Percentiles rank a stretch among this genome's conserved stretches.
Evolutionary conservation across 2,113 vertebrate genomes (phyloP).

Genomic region (Ophthalmolycus amberensis): DNA sequence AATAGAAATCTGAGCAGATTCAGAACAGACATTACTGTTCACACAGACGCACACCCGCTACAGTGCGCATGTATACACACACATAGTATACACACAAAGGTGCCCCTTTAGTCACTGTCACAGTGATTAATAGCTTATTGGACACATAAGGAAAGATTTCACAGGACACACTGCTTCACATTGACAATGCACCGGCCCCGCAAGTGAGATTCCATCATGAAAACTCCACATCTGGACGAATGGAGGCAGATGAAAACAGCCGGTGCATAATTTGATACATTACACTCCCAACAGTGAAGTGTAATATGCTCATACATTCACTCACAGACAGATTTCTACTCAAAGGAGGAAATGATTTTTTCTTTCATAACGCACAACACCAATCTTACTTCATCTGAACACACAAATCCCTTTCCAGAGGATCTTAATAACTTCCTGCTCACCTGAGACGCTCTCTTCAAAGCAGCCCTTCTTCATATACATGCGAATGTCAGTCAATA

Average conservation of each 20-base stretch:
- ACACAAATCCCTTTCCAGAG: constrained; percentile 6
- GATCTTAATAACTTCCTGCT: constrained; percentile 43
- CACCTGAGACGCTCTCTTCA: constrained; percentile 49
- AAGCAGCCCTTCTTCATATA: constrained; percentile 47
- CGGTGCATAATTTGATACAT: constrained; percentile 33
- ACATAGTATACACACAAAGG: neutral
- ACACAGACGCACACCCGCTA: constrained; percentile 2
- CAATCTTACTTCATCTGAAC: constrained; percentile 18
- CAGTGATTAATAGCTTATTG: constrained; percentile 38
- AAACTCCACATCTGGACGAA: constrained; percentile 26
- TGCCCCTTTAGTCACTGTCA: constrained; percentile 41
- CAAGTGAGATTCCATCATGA: constrained; percentile 30
- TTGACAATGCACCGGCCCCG: neutral
- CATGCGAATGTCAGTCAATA: constrained; percentile 23
- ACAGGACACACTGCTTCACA: constrained; percentile 16
- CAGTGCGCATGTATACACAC: neutral
- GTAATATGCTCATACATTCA: constrained; percentile 6
- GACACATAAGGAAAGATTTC: constrained; percentile 29
- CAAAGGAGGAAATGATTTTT: constrained; percentile 8
- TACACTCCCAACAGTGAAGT: constrained; percentile 4
- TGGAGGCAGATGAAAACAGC: constrained; percentile 42
- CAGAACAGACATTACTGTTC: constrained; percentile 16
- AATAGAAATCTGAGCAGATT: constrained; percentile 33
- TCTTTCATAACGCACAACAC: constrained; percentile 3
- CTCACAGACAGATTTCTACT: constrained; percentile 7